Base-by-base conservation (phyloP, 1,140 invertebrate genomes). In the Elymnias hypermnestra region DNA sequence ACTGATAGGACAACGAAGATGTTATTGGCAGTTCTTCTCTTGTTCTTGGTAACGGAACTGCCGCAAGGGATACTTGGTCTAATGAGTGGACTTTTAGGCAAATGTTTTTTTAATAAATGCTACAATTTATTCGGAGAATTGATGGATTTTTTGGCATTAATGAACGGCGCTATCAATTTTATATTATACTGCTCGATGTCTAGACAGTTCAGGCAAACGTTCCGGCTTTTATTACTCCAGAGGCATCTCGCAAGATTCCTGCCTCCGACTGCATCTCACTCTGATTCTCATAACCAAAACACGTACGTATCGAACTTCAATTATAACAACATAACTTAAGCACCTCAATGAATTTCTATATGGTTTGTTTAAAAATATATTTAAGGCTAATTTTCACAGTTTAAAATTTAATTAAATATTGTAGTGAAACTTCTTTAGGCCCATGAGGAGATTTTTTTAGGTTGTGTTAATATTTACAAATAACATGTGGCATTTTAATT, bases 171-270 rank as follows among this genome's bases (percentile, higher is more conserved):
- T 4, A 93, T 98, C 26, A 98, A 97, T 71, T 98, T 98, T 72
- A 92, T 98, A 26, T 88, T 98, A 3, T 98, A 98, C 72, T 98
- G 96, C 57, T 92, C 93, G 15, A 98, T 98, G 97, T 96, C 94
- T 25, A 89, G 94, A 31, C 96, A 97, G 87, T 98, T 98, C 76
- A 88, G 97, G 7, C 89, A 91, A 29, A 97, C 95, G 0, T 98
- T 97, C 68, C 89, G 91, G 2, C 90, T 91, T 44, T 65, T 96
- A 21, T 94, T 97, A 53, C 65, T 85, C 47, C 86, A 86, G 69
- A 88, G 68, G 53, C 88, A 57, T 45, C 83, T 73, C 47, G 87
- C 45, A 56, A 87, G 69, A 5, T 81, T 72, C 54, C 37, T 73
- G 17, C 77, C 77, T 1, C 65, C 78, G 0, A 59, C 67, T 8